Base-by-base conservation (phyloP, 2,797 vertebrate species). In the Labroides dimidiatus region DNA sequence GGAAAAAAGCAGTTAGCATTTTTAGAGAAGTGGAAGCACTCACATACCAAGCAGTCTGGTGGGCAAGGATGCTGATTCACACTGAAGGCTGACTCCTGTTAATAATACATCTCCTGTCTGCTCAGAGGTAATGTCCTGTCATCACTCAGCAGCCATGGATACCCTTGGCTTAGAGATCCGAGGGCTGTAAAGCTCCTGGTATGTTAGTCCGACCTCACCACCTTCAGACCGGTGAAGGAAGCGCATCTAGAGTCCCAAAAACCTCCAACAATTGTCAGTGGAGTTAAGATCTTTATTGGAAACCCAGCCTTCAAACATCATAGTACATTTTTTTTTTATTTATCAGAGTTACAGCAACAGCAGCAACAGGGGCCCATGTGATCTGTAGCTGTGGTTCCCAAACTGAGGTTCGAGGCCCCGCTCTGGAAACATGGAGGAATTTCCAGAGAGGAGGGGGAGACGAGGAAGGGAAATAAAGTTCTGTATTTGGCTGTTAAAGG, bases 241-340 rank as follows among this genome's bases (percentile, higher is more conserved):
- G 44, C 56, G 73, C 37, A 0, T 9, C 10, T 9, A 10, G 24
- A 2, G 0, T 15, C 24, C 60, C 33, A 84, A 56, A 56, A 81
- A 80, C 4, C 58, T 84, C 49, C 2, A 30, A 23, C 17, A 51
- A 75, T 23, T 64, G n/a, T 60, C 39, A 65, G 75, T 81, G 70
- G 85, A 89, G 84, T 90, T 86, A 70, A 88, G 85, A 85, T 87
- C 87, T 91, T 92, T 92, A 92, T 90, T 91, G 84, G 80, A 89
- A 89, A 90, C 84, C 76, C 74, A 82, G 82, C 81, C 84, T 81
- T 89, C 75, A 89, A 80, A 88, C 78, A 88, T 77, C 77, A 84
- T 59, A 20, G 68, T 74, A 89, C 89, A 87, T 53, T 65, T 53
- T 53, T 65, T 53, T 65, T 68, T 64, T 62, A 66, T 55, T 64